Base-by-base conservation (phyloP, 92 coral and sea anemone genomes). In the Actinernus sp. region DNA sequence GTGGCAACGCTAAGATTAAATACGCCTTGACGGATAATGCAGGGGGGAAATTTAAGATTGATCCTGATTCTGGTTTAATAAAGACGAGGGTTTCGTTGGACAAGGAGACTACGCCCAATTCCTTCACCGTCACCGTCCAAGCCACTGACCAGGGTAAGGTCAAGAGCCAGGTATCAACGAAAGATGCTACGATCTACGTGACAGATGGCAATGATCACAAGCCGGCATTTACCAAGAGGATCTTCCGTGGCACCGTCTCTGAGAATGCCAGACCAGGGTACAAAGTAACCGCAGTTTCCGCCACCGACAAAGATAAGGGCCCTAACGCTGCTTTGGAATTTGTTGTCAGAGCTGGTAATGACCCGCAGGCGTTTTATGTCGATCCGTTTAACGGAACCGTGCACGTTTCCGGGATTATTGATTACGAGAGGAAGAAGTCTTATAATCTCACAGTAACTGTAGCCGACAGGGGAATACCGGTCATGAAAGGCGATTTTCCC, bases 351-450 rank as follows among this genome's bases (percentile, higher is more conserved):
- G 53, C 55, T 19, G 99, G 99, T 6, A 87, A 92, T 55, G 86
- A 70, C 43, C 97, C 98, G 0, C 67, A 68, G 50, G 81, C 73
- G 55, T 95, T 95, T 58, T 92, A 95, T 62, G 80, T 95, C 31
- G 72, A 87, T 58, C 99, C 97, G 5, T 61, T 61, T 3, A 87
- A 78, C 23, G 99, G 99, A 12, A 73, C 73, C 1, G 85, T 95
- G 12, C 86, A 74, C n/a, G 99, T 95, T 13, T 86, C 97, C 0
- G 99, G 99, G 7, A 53, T 87, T 4, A 79, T 95, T 23, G 97
- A 91, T 55, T 83, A 62, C 55, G 97, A 90, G 22, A 80, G 71
- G 8, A 84, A 79, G 54, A 74, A 77, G 54, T 34, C 55, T 1
- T 93, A 86, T 54, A 78, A 79, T 55, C 69, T 93, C 29, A 93